Percentiles rank a stretch among this genome's conserved stretches.
Evolutionary conservation across 2,888 invertebrate genomes (phyloP).

Genomic region (Tenthredo notha): DNA sequence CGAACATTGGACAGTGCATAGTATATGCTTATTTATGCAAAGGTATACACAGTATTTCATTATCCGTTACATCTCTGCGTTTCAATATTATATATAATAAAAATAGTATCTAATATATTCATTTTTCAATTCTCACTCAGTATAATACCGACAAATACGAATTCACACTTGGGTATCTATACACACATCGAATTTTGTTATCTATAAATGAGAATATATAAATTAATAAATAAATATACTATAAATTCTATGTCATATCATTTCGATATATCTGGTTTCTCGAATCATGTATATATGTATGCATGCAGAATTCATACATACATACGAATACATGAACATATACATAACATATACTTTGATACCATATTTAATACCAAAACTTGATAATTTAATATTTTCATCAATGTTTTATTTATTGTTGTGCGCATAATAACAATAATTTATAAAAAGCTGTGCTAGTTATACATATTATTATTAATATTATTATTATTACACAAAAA

Average conservation of each 20-base stretch:
- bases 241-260: not conserved
- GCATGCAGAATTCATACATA: not conserved
- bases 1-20: conserved; percentile 1
- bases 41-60: conserved; percentile 8
- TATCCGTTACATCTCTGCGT: not conserved
- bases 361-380: not conserved
- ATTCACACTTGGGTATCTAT: too few relatives aligned
- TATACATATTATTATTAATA: conserved; percentile 27
- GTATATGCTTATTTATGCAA: not conserved
- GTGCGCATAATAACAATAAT: conserved; percentile 60
- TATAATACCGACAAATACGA: not conserved
- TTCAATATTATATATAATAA: not conserved
- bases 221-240: not conserved
- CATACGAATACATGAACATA: not conserved
- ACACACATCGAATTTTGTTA: conserved; percentile 19
- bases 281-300: not conserved
- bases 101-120: not conserved
- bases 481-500: not conserved
- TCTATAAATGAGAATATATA: not conserved
- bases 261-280: not conserved
- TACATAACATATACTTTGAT: not conserved
- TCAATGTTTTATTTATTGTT: conserved; percentile 67
- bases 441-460: conserved; percentile 34
- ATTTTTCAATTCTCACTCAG: not conserved
- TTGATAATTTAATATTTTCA: conserved; percentile 1